A percentile compares a stretch with the other conserved stretches of the same genome.
Conservation (phyloP, 2,797 vertebrate genomes). For the Echiichthys vipera region DNA sequence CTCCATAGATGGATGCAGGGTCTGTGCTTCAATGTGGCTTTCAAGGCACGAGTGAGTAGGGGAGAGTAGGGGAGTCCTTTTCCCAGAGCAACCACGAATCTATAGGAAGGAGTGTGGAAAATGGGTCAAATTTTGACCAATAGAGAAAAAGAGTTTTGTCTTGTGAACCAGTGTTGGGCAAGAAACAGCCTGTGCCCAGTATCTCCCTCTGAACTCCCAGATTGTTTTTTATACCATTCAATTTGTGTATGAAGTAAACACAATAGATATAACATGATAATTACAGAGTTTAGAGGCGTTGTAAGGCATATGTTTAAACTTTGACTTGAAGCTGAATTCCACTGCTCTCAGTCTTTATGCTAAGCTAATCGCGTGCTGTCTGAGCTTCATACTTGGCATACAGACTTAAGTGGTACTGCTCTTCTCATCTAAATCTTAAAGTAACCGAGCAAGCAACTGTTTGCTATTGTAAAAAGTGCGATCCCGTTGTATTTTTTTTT, state of each 20-base stretch:
- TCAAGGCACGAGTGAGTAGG: not conserved
- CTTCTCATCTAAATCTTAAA: not conserved
- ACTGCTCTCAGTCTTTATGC: not conserved
- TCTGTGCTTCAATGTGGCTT: not conserved
- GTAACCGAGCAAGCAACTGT: not conserved
- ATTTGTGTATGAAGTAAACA: not conserved
- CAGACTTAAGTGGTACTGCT: not conserved
- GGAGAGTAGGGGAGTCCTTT: not conserved
- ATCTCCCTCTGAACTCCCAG: too few relatives aligned
- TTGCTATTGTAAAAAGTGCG: too few relatives aligned
- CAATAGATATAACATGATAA: not conserved
- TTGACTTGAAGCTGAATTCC: not conserved
- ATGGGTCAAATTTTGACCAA: not conserved
- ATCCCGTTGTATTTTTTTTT: too few relatives aligned
- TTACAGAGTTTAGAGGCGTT: not conserved
- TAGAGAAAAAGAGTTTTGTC: not conserved
- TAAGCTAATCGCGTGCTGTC: not conserved
- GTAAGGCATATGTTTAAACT: not conserved
- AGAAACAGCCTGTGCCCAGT: too few relatives aligned
- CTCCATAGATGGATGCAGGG: constrained; percentile 15
- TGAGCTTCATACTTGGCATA: not conserved
- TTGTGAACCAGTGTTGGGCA: not conserved
- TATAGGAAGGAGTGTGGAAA: not conserved
- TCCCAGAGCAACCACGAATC: not conserved
- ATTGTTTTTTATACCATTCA: too few relatives aligned